phyloP scores from a whole-genome alignment of 2,888 invertebrate genomes.

The Hydriomena furcata region DNA sequence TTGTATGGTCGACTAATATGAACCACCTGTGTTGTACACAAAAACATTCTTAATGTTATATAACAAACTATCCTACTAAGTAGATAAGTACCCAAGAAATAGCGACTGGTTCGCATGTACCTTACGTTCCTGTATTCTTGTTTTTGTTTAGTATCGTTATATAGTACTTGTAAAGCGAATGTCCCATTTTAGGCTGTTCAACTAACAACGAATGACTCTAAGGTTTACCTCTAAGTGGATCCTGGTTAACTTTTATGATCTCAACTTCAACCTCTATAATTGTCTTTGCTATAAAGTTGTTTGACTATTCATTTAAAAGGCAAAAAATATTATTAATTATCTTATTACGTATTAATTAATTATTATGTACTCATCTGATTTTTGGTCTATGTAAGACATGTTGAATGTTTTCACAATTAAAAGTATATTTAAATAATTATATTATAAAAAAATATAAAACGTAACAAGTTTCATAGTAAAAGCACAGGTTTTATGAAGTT shows the following conservation, averaged over 20 bases:
- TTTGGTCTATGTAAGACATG: conserved; percentile 44
- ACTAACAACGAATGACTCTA: conserved; percentile 71
- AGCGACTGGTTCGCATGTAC: conserved; percentile 65
- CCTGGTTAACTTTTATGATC: conserved; percentile 30
- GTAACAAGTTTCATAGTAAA: conserved; percentile 67
- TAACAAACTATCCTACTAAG: conserved; percentile 53
- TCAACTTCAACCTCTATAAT: conserved; percentile 20
- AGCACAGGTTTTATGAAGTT: conserved; percentile 68
- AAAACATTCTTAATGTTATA: conserved; percentile 44
- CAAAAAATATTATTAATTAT: conserved; percentile 8
- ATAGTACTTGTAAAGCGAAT: conserved; percentile 39
- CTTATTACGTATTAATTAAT: conserved; percentile 9
- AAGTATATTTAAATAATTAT: conserved; percentile 24
- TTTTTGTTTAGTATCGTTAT: conserved; percentile 31
- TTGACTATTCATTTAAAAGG: not conserved
- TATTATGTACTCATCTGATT: conserved; percentile 27
- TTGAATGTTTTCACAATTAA: conserved; percentile 34
- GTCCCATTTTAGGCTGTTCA: conserved; percentile 76
- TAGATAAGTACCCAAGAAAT: conserved; percentile 53
- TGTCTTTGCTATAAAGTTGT: not conserved
- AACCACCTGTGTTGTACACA: conserved; percentile 32
- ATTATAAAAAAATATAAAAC: conserved; percentile 39
- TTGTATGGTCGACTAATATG: conserved; percentile 9
- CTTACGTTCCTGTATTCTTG: conserved; percentile 35
- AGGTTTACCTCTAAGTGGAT: conserved; percentile 44